Base-by-base conservation (phyloP, 2,888 invertebrate species). In the Brachyopa scutellaris region DNA sequence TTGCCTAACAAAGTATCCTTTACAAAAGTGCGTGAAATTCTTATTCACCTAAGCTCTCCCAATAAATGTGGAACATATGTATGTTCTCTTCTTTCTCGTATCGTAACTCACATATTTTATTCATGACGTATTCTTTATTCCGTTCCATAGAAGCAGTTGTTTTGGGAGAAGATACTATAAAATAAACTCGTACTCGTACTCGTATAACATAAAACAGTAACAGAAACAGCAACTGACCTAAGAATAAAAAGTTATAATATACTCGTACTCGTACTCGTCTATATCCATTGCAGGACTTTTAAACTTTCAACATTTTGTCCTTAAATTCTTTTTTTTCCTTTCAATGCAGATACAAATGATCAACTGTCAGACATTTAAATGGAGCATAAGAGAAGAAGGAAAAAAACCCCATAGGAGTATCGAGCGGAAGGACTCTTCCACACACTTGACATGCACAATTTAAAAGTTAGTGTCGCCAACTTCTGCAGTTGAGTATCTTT, bases 371-470 rank as follows among this genome's bases (percentile, higher is more conserved):
- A 42, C 29, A 17, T 23, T 38, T 36, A 40, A 26, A 49, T 49
- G 62, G 49, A 6, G 49, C 26, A 49, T 26, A 49, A 64, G 49
- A 11, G 36, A 6, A 26, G 31, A 45, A 15, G 21, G 11, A 8
- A 36, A 26, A 13, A 62, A 13, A 23, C 9, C 9, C 15, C 5
- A 8, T 59, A 21, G 45, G 15, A 49, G 51, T 38, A 17, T 29
- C 15, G 38, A 38, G 51, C 29, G 19, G 19, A 59, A 42, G 42
- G 42, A 59, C 29, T 42, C 38, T 29, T 59, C 42, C 29, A 29
- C 42, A 42, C 42, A 42, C 29, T 59, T 59, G 42, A 59, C 40
- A 42, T 42, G 29, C 11, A 29, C 29, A 31, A 42, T 59, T 59
- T 59, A 19, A 38, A 21, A 57, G 9, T 38, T 57, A 36, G n/a